phyloP scores from a whole-genome alignment of 1,140 invertebrate genomes.

The Cydia strobilella region DNA sequence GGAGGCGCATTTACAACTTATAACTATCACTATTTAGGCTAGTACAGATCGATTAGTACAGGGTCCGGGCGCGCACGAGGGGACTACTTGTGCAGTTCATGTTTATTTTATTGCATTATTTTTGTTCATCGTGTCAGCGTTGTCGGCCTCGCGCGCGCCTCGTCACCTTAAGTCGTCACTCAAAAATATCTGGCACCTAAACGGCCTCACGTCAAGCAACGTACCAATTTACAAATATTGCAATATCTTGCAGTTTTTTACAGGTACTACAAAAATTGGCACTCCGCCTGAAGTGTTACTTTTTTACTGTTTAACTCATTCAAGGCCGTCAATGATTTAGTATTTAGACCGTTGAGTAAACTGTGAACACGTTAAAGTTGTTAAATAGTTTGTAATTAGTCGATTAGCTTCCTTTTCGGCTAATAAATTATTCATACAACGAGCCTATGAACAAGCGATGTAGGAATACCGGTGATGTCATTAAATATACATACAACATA shows the following conservation, averaged over 20 bases:
- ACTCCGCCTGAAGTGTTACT: not conserved
- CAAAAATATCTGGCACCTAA: not conserved
- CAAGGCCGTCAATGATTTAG: not conserved
- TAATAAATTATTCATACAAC: constrained; percentile 4
- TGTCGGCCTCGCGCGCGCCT: not conserved
- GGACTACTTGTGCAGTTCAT: not conserved
- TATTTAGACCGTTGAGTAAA: constrained; percentile 14
- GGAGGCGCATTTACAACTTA: constrained; percentile 64
- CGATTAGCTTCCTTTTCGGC: constrained; percentile 11
- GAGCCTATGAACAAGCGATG: not conserved
- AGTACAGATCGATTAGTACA: constrained; percentile 54
- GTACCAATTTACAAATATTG: not conserved
- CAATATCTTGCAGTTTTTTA: not conserved
- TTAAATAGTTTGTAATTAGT: constrained; percentile 26
- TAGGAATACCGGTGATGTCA: constrained; percentile 26
- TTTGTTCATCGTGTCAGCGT: not conserved
- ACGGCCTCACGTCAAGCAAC: not conserved
- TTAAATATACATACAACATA: constrained; percentile 23
- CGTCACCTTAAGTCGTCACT: not conserved
- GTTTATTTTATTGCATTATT: not conserved
- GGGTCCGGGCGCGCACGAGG: constrained; percentile 30
- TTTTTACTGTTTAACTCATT: not conserved
- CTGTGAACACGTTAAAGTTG: not conserved
- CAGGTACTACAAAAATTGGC: not conserved
- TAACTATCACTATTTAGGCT: constrained; percentile 41